phyloP scores from a whole-genome alignment of 2,888 invertebrate genomes.

The Cephus pygmeus region DNA sequence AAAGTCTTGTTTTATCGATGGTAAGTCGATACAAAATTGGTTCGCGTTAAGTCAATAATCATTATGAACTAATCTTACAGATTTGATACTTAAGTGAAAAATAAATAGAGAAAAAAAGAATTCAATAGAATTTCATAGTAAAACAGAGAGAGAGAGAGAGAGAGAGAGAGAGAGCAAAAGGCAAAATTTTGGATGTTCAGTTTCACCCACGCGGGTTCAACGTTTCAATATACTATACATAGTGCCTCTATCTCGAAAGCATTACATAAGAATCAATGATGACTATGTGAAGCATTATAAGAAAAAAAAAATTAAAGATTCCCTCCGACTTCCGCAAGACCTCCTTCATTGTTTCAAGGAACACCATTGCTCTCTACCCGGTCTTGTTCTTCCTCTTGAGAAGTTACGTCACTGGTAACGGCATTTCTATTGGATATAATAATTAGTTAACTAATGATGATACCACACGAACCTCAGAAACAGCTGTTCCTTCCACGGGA shows the following conservation, averaged over 20 bases:
- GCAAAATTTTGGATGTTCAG: not conserved
- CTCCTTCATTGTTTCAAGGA: slow-evolving; percentile 14
- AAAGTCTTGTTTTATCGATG: too few species aligned
- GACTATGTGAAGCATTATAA: slow-evolving; percentile 12
- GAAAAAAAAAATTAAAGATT: slow-evolving; percentile 7
- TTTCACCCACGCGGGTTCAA: not conserved
- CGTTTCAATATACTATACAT: not conserved
- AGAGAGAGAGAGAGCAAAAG: not conserved
- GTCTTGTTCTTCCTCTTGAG: slow-evolving; percentile 4
- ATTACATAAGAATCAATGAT: not conserved
- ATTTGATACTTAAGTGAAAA: not conserved
- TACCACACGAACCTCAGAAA: slow-evolving; percentile 1
- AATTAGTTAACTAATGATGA: slow-evolving; percentile 7
- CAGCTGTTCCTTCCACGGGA: not conserved
- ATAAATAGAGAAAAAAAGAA: not conserved
- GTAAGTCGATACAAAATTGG: too few species aligned
- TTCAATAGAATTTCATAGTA: not conserved
- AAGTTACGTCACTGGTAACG: slow-evolving; percentile 45
- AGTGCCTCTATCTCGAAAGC: not conserved
- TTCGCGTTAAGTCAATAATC: too few species aligned
- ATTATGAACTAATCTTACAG: too few species aligned
- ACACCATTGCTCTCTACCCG: slow-evolving; percentile 4
- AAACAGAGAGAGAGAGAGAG: not conserved
- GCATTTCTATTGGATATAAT: slow-evolving; percentile 23
- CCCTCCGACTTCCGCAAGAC: not conserved